These are phyloP conservation scores for Drosophila ogumai DNA, from an alignment of 1,140 invertebrate genomes.

Conservation along the genomic window DNA sequence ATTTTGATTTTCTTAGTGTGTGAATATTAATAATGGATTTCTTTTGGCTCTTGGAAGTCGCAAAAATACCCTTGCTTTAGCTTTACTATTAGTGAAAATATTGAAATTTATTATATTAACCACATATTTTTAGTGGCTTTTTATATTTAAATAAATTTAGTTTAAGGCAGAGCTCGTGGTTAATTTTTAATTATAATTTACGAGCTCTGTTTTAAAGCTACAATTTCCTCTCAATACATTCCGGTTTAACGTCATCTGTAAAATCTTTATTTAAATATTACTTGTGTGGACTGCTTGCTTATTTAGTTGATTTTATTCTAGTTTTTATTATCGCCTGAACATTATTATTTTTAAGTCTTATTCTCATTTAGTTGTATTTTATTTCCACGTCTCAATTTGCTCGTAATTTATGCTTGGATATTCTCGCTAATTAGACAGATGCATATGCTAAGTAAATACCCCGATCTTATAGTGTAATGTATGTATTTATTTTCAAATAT, in stretches of 20 bases:
- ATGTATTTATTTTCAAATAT: conserved; percentile 20
- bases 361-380: conserved; percentile 26
- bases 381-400: conserved; percentile 38
- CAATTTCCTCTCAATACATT: not conserved
- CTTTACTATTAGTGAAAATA: conserved; percentile 1
- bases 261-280: conserved; percentile 9
- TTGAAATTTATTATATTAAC: conserved; percentile 14
- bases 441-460: conserved; percentile 30
- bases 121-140: conserved; percentile 9
- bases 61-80: conserved; percentile 15
- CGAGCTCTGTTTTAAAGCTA: not conserved
- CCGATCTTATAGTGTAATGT: conserved; percentile 12
- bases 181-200: not conserved
- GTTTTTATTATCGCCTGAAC: conserved; percentile 23
- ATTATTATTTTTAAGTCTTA: conserved; percentile 23
- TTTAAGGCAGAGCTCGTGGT: not conserved
- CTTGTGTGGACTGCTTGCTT: not conserved
- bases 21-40: conserved; percentile 18
- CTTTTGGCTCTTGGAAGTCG: not conserved
- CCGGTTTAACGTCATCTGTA: not conserved
- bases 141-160: conserved; percentile 1
- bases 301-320: conserved; percentile 23
- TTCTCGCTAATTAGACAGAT: conserved; percentile 26
- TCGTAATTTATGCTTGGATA: conserved; percentile 45
- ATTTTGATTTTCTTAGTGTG: conserved; percentile 30